phyloP scores from a whole-genome alignment of 2,888 invertebrate genomes.

The Icerya purchasi region DNA sequence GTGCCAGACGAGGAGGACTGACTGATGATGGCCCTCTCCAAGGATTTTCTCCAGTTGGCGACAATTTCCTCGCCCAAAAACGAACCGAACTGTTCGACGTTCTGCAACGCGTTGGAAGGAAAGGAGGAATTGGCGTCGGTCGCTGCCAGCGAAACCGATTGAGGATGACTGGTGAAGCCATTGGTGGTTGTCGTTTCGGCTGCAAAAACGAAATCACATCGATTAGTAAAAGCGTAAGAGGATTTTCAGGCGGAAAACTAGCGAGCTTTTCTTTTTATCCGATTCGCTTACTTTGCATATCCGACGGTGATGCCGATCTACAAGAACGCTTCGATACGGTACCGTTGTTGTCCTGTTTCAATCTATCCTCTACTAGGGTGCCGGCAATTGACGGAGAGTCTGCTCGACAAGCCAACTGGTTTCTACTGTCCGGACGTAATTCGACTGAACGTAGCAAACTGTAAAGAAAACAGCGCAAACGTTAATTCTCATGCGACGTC shows the following conservation, averaged over 20 bases:
- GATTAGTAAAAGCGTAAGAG: too few relatives aligned
- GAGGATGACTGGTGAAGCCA: slow-evolving; percentile 4
- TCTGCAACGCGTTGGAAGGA: slow-evolving; percentile 39
- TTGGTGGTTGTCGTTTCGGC: slow-evolving; percentile 13
- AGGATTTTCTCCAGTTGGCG: slow-evolving; percentile 49
- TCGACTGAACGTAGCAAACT: background rate
- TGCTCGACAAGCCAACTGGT: too few relatives aligned
- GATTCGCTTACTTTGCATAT: background rate
- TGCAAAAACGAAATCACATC: slow-evolving; percentile 12
- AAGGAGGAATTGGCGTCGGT: slow-evolving; percentile 26
- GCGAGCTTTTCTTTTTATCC: background rate
- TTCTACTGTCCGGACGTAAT: background rate
- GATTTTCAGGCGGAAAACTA: too few relatives aligned
- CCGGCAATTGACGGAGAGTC: too few relatives aligned
- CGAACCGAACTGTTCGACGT: slow-evolving; percentile 48
- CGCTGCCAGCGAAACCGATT: slow-evolving; percentile 13
- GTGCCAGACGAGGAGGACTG: slow-evolving; percentile 14
- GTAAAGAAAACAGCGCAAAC: too few relatives aligned
- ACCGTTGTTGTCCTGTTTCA: too few relatives aligned
- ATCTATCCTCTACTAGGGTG: too few relatives aligned
- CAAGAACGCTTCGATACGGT: too few relatives aligned
- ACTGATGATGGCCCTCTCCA: slow-evolving; percentile 31
- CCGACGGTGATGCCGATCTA: background rate
- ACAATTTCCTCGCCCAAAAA: slow-evolving; percentile 64
- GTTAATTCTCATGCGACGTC: too few relatives aligned